Evolutionary conservation across 1,140 invertebrate species (phyloP).

Genomic region (Metopolophium dirhodum): DNA sequence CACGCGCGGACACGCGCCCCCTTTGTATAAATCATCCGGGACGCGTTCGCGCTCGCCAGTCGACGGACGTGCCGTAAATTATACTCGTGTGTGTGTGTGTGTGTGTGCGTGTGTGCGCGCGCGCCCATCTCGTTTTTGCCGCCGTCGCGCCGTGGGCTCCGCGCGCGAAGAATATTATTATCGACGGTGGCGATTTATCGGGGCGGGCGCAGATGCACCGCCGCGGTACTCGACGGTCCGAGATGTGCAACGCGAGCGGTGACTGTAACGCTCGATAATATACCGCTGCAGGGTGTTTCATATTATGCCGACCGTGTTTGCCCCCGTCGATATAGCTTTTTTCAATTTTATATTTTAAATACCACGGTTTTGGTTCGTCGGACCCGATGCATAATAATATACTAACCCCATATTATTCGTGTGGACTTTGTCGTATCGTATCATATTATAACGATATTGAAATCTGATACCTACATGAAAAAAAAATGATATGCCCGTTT

Average conservation of each 20-base stretch:
- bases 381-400: not conserved
- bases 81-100: not conserved
- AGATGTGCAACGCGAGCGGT: not conserved
- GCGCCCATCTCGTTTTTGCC: too few species aligned
- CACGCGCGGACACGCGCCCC: slow-evolving; percentile 39
- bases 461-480: not conserved
- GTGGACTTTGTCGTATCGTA: not conserved
- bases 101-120: not conserved
- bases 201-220: not conserved
- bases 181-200: not conserved
- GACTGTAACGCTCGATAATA: slow-evolving; percentile 14
- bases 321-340: not conserved
- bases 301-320: not conserved
- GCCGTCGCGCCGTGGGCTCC: not conserved
- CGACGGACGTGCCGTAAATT: slow-evolving; percentile 51
- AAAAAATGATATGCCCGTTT: not conserved
- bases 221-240: not conserved
- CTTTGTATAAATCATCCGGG: slow-evolving; percentile 52
- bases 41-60: too few species aligned
- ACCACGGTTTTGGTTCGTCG: not conserved
- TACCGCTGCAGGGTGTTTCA: not conserved
- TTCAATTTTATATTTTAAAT: not conserved
- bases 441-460: not conserved
- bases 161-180: not conserved
- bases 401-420: not conserved